These are phyloP conservation scores for Camelus dromedarius DNA, from an alignment of 2,113 vertebrate species.

Conservation along the genomic window DNA sequence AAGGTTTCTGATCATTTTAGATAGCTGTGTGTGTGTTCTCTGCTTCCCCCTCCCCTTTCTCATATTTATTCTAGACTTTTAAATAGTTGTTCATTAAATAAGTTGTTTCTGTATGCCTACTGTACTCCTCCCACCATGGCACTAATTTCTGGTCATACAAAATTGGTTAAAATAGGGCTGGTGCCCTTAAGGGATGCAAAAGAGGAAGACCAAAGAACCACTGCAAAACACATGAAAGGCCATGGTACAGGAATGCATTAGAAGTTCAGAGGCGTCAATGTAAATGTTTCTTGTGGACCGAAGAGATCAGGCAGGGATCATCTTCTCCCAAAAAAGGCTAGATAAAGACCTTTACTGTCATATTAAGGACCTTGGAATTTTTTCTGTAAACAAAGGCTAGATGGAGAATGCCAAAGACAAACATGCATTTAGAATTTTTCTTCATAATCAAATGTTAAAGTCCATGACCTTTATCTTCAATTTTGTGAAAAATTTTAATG, in stretches of 20 bases:
- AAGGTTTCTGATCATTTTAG: conserved; percentile 9
- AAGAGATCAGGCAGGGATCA: background rate
- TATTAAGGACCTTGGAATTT: conserved; percentile 17
- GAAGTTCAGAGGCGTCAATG: background rate
- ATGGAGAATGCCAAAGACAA: background rate
- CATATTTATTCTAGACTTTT: background rate
- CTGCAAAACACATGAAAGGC: background rate
- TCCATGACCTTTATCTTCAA: background rate
- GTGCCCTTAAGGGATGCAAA: background rate
- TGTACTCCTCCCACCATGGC: background rate
- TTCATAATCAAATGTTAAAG: background rate
- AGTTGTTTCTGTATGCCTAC: background rate
- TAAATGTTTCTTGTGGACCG: background rate
- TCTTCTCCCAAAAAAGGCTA: background rate
- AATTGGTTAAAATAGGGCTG: background rate
- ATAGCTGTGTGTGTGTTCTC: background rate
- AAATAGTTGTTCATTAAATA: background rate
- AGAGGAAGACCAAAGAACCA: background rate
- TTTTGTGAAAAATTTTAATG: conserved; percentile 11
- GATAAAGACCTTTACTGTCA: background rate
- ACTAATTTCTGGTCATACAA: background rate
- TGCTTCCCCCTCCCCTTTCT: background rate
- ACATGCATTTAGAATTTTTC: background rate
- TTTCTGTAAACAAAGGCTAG: conserved; percentile 11
- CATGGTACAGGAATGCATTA: background rate